phyloP scores from a whole-genome alignment of 2,888 invertebrate species.

The Didymodactylos carnosus region DNA sequence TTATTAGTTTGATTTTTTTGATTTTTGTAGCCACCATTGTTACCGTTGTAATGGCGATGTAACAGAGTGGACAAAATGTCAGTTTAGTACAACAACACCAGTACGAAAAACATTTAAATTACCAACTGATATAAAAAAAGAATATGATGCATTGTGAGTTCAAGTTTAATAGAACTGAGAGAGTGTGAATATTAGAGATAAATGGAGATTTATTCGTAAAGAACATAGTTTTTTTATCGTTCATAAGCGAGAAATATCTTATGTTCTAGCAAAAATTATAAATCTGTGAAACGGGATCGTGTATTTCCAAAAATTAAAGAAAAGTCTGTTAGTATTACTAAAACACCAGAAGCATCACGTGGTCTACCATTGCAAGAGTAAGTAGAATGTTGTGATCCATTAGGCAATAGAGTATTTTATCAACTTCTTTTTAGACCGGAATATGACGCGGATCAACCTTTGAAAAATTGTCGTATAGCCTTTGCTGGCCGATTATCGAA shows the following conservation, averaged over 20 bases:
- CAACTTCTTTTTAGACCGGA: not conserved
- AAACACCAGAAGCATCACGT: not conserved
- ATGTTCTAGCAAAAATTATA: not conserved
- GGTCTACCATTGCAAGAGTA: not conserved
- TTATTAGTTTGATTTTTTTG: constrained; percentile 26
- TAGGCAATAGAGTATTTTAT: not conserved
- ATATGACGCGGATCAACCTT: not conserved
- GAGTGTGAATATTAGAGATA: constrained; percentile 1
- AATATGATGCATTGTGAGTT: constrained; percentile 17
- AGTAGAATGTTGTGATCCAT: not conserved
- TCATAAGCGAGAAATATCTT: not conserved
- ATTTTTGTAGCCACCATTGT: constrained; percentile 43
- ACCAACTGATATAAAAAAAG: constrained; percentile 43
- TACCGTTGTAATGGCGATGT: constrained; percentile 65
- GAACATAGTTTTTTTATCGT: not conserved
- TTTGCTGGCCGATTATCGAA: not conserved
- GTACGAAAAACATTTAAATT: constrained; percentile 49
- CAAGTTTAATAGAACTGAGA: not conserved
- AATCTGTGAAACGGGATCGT: not conserved
- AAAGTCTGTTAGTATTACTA: not conserved
- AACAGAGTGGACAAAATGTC: constrained; percentile 75
- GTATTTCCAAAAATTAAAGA: not conserved
- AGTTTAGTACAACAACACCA: constrained; percentile 50
- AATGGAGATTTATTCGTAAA: not conserved
- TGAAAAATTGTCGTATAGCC: not conserved